Evolutionary conservation across 2,797 vertebrate genomes (phyloP).

Genomic region (Eutrigla gurnardus): DNA sequence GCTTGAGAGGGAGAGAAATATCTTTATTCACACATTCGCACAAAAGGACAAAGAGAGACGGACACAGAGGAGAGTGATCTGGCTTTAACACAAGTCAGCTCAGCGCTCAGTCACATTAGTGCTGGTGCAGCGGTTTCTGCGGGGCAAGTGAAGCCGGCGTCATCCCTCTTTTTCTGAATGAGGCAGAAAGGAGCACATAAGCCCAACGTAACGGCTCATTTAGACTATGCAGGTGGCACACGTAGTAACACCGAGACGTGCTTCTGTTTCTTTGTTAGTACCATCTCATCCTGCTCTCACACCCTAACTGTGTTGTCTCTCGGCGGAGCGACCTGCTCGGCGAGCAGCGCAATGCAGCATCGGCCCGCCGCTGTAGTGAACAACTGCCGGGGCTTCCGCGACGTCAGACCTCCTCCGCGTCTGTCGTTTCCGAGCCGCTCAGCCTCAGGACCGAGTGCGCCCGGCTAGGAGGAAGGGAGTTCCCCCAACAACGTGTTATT

Average conservation of each 20-base stretch:
- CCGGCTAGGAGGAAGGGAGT: slow-evolving; percentile 36
- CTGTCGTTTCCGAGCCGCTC: slow-evolving; percentile 51
- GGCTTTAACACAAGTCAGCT: slow-evolving; percentile 60
- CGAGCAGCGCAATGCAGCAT: slow-evolving; percentile 83
- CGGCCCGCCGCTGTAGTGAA: slow-evolving; percentile 64
- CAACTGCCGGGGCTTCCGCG: slow-evolving; percentile 64
- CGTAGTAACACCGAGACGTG: not conserved
- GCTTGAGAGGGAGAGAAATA: slow-evolving; percentile 48
- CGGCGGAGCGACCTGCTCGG: slow-evolving; percentile 64
- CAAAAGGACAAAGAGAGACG: slow-evolving; percentile 59
- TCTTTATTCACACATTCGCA: slow-evolving; percentile 79
- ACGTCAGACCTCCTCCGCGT: slow-evolving; percentile 53
- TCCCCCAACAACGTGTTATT: slow-evolving; percentile 50
- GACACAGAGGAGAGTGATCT: slow-evolving; percentile 54
- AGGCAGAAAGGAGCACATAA: slow-evolving; percentile 33
- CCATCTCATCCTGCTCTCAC: slow-evolving; percentile 6
- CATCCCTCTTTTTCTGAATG: slow-evolving; percentile 63
- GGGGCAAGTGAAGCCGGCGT: slow-evolving; percentile 57
- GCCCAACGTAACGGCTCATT: not conserved
- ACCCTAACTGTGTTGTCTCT: slow-evolving; percentile 50
- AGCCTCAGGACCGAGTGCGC: slow-evolving; percentile 58
- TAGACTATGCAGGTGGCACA: too few species aligned
- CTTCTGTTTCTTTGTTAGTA: slow-evolving; percentile 14
- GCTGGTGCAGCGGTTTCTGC: slow-evolving; percentile 74
- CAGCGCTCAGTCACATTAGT: slow-evolving; percentile 63